Evolutionary conservation across 2,797 vertebrate genomes (phyloP).

Genomic region (Syngnathus acus): DNA sequence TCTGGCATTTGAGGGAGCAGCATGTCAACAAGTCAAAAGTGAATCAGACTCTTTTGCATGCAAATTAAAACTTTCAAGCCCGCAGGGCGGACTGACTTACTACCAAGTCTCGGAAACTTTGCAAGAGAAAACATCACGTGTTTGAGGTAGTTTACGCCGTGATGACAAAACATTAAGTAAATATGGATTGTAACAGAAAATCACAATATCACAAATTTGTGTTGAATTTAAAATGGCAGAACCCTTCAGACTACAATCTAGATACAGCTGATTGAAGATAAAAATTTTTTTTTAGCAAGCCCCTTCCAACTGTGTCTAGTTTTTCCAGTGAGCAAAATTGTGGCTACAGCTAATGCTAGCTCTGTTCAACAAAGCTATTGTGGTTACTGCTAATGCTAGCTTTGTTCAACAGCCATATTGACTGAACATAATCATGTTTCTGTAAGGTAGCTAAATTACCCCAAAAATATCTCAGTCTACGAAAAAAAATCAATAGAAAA

Average conservation of each 20-base stretch:
- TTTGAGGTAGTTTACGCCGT: neutral
- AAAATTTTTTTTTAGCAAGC: too few relatives aligned
- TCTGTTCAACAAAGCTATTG: too few relatives aligned
- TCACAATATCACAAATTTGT: too few relatives aligned
- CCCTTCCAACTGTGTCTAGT: too few relatives aligned
- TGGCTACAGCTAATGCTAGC: too few relatives aligned
- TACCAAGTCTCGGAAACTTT: neutral
- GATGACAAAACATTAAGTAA: neutral
- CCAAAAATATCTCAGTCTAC: neutral
- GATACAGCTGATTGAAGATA: too few relatives aligned
- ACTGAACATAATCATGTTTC: neutral
- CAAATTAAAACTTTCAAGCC: constrained; percentile 3
- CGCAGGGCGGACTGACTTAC: neutral
- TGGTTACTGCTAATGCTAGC: too few relatives aligned
- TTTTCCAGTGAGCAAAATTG: too few relatives aligned
- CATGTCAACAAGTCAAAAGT: constrained; percentile 4
- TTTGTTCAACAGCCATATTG: too few relatives aligned
- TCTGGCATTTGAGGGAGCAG: neutral
- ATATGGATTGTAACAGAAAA: too few relatives aligned
- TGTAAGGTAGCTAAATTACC: neutral
- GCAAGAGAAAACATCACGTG: neutral
- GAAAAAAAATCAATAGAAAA: constrained; percentile 40
- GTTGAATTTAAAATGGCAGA: too few relatives aligned
- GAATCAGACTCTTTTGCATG: neutral
- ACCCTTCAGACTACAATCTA: too few relatives aligned